A percentile compares a stretch with the other conserved stretches of the same genome.
Conservation (phyloP, 2,888 invertebrate genomes). For the Melanostoma scalare region DNA sequence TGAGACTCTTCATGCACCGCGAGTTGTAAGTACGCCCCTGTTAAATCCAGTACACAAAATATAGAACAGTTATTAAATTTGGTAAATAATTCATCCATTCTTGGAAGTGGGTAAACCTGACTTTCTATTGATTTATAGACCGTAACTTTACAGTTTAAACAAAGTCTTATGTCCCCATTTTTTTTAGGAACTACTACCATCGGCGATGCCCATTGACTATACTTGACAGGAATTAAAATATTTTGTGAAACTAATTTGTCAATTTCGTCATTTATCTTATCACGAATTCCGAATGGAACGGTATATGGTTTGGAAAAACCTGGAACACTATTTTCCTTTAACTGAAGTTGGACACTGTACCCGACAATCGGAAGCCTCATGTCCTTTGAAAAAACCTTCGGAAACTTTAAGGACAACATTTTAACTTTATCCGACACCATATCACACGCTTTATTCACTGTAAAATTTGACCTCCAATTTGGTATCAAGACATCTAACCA, state of each 20-base stretch:
- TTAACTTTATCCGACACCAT: background rate
- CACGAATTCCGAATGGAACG: background rate
- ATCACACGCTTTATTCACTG: background rate
- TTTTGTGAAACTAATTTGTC: background rate
- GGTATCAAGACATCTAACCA: no score
- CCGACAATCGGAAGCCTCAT: background rate
- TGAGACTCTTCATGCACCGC: background rate
- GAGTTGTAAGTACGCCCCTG: background rate
- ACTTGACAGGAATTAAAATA: background rate
- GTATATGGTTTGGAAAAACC: background rate
- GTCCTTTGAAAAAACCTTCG: background rate
- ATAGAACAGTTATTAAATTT: background rate
- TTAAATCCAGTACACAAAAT: background rate
- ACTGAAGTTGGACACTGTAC: background rate
- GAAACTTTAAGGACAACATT: background rate
- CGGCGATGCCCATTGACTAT: background rate
- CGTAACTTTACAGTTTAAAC: background rate
- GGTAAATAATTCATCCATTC: slow-evolving; percentile 35
- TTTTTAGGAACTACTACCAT: background rate
- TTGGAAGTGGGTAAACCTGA: slow-evolving; percentile 43
- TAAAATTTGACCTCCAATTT: slow-evolving; percentile 13
- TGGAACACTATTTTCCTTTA: background rate
- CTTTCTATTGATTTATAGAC: background rate
- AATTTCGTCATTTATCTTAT: background rate
- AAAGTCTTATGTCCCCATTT: background rate